Conservation (phyloP, 2,113 vertebrate genomes). For the Seriola aureovittata region DNA sequence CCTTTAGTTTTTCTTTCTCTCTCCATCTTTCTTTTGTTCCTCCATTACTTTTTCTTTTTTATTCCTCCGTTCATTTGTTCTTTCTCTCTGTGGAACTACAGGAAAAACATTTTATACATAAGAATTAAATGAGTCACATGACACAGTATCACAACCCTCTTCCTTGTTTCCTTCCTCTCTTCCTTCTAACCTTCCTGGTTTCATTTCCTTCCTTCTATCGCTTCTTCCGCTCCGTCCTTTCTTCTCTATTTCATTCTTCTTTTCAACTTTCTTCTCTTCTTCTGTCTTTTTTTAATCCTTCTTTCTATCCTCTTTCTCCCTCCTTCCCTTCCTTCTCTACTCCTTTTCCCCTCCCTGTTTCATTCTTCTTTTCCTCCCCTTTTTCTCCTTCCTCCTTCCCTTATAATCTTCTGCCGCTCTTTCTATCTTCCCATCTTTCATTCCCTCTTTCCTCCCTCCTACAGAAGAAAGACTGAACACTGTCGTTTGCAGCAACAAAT, state of each 20-base stretch:
- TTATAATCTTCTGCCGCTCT: background rate
- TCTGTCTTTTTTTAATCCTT: too few species aligned
- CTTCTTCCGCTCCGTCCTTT: background rate
- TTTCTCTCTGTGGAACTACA: too few species aligned
- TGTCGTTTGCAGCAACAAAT: conserved; percentile 27
- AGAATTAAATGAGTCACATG: too few species aligned
- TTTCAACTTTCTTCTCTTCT: background rate
- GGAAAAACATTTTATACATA: too few species aligned
- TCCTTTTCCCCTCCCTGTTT: background rate
- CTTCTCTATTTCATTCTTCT: background rate
- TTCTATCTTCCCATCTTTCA: background rate
- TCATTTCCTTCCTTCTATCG: background rate
- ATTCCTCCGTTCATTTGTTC: too few species aligned
- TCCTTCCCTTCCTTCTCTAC: background rate
- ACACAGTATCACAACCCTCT: too few species aligned
- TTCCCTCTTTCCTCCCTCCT: background rate
- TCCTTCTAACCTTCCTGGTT: background rate
- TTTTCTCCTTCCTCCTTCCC: background rate
- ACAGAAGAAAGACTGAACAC: background rate
- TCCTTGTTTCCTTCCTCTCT: background rate
- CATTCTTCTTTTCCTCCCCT: background rate
- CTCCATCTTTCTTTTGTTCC: background rate
- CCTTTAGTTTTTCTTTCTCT: background rate
- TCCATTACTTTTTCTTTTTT: background rate
- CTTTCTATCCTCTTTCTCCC: too few species aligned